phyloP scores from a whole-genome alignment of 2,113 vertebrate species.

The Corythaeola cristata region DNA sequence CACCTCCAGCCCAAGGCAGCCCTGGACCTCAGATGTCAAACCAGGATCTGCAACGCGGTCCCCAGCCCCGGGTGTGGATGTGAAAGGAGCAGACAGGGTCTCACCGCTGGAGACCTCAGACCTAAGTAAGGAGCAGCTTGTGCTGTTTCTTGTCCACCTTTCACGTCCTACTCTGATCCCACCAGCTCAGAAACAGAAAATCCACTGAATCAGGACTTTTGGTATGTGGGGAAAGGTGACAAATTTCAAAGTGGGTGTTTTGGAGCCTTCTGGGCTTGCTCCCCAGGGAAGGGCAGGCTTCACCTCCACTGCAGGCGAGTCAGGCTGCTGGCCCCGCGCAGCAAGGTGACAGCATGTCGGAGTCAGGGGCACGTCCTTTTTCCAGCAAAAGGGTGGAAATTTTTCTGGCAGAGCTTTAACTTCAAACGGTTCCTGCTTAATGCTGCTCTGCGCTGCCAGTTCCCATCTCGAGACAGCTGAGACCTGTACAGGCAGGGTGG shows the following conservation, averaged over 20 bases:
- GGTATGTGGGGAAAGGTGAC: neutral
- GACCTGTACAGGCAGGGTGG: neutral
- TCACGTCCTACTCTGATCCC: neutral
- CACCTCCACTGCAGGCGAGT: neutral
- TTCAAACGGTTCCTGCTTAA: neutral
- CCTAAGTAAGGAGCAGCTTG: neutral
- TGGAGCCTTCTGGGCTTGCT: neutral
- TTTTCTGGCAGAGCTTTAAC: neutral
- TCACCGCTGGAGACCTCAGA: neutral
- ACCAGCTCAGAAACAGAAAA: neutral
- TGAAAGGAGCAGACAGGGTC: neutral
- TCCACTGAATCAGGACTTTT: neutral
- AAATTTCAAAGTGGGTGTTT: neutral
- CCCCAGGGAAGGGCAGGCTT: neutral
- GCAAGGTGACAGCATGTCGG: neutral
- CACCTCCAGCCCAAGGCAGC: neutral
- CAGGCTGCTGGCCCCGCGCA: fast-evolving
- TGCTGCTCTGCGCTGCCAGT: neutral
- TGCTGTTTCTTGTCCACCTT: neutral
- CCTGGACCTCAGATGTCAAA: fast-evolving
- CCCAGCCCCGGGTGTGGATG: fast-evolving
- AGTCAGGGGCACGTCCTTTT: neutral
- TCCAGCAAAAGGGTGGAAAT: neutral
- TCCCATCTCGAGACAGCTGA: neutral
- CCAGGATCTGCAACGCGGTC: neutral